Percentiles rank a stretch among this genome's conserved stretches.
These are phyloP conservation scores for Vombatus ursinus DNA, from an alignment of 2,113 vertebrate species.

Conservation along the genomic window DNA sequence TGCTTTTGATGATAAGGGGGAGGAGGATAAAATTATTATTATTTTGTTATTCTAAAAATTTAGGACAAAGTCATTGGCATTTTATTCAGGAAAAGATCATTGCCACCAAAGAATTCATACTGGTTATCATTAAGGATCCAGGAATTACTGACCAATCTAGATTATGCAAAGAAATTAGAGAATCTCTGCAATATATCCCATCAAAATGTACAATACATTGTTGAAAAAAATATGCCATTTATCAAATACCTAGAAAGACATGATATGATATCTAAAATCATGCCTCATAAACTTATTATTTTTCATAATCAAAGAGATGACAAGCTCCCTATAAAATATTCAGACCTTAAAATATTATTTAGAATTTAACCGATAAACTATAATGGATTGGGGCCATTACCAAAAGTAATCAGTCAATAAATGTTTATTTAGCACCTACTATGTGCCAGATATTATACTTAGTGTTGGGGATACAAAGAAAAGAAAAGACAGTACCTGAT, in stretches of 20 bases:
- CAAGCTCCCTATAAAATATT: neutral
- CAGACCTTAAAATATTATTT: neutral
- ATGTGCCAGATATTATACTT: neutral
- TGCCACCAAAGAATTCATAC: neutral
- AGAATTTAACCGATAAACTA: neutral
- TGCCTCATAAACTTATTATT: neutral
- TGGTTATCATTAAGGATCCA: neutral
- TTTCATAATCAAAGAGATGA: neutral
- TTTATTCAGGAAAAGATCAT: neutral
- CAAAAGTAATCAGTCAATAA: neutral
- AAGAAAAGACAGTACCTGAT: neutral
- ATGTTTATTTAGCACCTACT: neutral
- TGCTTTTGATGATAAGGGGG: neutral
- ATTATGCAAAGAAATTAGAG: neutral
- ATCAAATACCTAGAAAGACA: neutral
- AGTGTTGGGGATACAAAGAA: neutral
- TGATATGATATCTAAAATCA: neutral
- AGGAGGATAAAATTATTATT: neutral
- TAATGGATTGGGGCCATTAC: neutral
- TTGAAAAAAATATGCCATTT: neutral
- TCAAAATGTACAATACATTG: neutral
- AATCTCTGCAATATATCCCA: neutral
- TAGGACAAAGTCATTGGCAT: neutral
- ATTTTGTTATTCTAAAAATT: neutral
- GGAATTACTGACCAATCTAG: neutral